phyloP scores from a whole-genome alignment of 2,113 vertebrate genomes.

The Morphnarchus princeps region DNA sequence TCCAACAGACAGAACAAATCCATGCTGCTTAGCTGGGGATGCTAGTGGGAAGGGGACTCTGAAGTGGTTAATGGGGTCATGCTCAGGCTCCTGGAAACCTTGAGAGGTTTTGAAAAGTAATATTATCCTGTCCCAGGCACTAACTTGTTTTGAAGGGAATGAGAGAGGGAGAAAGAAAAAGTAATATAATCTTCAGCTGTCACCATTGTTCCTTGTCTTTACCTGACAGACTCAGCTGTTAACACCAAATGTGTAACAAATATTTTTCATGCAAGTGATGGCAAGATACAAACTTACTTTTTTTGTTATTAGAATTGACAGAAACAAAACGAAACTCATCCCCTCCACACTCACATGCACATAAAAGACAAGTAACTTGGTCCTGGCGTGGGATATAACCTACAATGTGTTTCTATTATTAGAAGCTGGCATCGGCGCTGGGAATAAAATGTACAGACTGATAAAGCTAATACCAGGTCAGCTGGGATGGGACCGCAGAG shows the following conservation, averaged over 20 bases:
- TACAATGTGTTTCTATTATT: not conserved
- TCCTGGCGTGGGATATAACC: not conserved
- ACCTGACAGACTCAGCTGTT: not conserved
- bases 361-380: not conserved
- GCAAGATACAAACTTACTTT: not conserved
- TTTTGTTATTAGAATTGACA: not conserved
- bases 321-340: not conserved
- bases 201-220: not conserved
- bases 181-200: not conserved
- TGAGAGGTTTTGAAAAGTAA: not conserved
- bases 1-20: not conserved
- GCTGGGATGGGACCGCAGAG: not conserved
- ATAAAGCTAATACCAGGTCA: slow-evolving; percentile 3
- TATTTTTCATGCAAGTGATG: not conserved
- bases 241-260: not conserved
- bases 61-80: not conserved
- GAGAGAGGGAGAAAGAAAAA: not conserved
- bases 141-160: not conserved
- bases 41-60: not conserved
- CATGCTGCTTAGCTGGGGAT: accelerated
- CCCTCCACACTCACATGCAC: accelerated
- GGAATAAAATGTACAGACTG: not conserved
- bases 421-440: not conserved
- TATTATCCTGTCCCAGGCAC: not conserved
- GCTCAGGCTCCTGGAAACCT: not conserved